phyloP scores from a whole-genome alignment of 2,888 invertebrate genomes.

The Ochropacha duplaris region DNA sequence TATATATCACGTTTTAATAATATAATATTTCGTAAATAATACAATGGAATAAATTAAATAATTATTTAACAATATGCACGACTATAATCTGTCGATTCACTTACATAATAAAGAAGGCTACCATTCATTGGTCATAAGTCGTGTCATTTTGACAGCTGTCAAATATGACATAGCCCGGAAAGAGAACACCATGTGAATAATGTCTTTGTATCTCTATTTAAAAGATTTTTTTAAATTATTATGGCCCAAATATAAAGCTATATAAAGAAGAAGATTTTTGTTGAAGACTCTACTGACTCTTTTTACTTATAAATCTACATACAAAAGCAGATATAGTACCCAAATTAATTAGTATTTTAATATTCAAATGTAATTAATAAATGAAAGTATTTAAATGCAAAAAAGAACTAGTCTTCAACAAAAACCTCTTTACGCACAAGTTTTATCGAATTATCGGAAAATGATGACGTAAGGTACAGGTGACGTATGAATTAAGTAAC shows the following conservation, averaged over 20 bases:
- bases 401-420: no score
- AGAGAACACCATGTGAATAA: not conserved
- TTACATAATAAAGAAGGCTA: slow-evolving; percentile 2
- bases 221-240: slow-evolving; percentile 6
- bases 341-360: not conserved
- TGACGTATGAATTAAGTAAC: no score
- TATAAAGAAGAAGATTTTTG: slow-evolving; percentile 13
- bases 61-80: slow-evolving; percentile 10
- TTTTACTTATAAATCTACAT: no score
- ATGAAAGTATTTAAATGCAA: not conserved
- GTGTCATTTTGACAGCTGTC: slow-evolving; percentile 9
- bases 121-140: not conserved
- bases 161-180: not conserved
- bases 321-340: no score
- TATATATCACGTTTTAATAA: slow-evolving; percentile 17
- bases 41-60: slow-evolving; percentile 37
- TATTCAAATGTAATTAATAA: not conserved
- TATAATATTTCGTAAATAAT: slow-evolving; percentile 37
- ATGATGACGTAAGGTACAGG: no score
- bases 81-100: not conserved
- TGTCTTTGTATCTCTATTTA: not conserved
- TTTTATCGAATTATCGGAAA: no score
- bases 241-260: slow-evolving; percentile 28
- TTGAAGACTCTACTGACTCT: not conserved
- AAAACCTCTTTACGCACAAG: not conserved